These are phyloP conservation scores for Luperina testacea DNA, from an alignment of 2,888 invertebrate genomes.

Conservation along the genomic window DNA sequence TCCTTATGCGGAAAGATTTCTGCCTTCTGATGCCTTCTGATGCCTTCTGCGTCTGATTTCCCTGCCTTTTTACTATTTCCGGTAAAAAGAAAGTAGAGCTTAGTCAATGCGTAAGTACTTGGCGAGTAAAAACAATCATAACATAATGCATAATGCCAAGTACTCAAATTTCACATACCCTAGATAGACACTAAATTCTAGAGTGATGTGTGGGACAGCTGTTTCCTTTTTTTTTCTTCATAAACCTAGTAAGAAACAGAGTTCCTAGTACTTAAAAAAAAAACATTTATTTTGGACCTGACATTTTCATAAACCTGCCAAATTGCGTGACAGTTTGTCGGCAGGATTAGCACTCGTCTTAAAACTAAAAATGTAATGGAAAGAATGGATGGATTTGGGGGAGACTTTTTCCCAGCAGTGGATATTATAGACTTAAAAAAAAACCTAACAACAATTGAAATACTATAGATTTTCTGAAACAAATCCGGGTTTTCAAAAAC, in stretches of 20 bases:
- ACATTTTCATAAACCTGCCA: no score
- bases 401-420: no score
- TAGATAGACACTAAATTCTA: neutral
- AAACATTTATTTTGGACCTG: no score
- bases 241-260: neutral
- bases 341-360: no score
- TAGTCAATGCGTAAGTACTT: neutral
- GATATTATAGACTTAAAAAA: no score
- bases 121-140: neutral
- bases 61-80: neutral
- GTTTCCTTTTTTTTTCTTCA: neutral
- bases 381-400: no score
- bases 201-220: neutral
- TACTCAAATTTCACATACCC: neutral
- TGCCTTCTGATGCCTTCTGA: no score
- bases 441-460: neutral
- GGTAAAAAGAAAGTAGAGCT: neutral
- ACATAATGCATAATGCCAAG: neutral
- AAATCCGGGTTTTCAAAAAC: neutral
- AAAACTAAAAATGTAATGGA: no score
- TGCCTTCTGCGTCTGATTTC: neutral
- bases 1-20: constrained; percentile 1
- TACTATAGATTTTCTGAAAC: neutral
- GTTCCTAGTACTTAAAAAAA: no score
- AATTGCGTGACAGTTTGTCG: no score